Percentiles rank a stretch among this genome's conserved stretches.
phyloP scores from a whole-genome alignment of 2,797 vertebrate species.

The Trachops cirrhosus region DNA sequence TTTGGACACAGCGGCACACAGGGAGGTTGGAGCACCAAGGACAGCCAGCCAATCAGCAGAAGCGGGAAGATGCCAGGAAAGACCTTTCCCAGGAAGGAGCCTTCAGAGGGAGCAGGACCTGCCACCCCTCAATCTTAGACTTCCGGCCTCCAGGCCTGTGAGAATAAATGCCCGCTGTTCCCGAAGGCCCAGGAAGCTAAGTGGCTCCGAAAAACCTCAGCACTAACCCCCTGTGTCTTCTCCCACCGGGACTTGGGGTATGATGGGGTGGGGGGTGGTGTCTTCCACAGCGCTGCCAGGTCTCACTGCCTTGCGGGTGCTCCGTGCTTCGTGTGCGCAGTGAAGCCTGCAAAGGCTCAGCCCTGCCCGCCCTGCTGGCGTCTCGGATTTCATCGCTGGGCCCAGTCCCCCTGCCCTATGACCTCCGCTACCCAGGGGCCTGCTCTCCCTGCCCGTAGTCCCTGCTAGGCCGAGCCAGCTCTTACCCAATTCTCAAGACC shows the following conservation, averaged over 20 bases:
- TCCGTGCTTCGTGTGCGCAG: fast-evolving
- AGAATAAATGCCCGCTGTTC: background rate
- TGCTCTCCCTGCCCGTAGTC: fast-evolving
- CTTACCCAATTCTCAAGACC: background rate
- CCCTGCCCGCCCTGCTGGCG: background rate
- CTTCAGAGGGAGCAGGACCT: background rate
- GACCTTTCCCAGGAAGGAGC: background rate
- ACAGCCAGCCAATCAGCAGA: fast-evolving
- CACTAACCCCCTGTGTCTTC: fast-evolving
- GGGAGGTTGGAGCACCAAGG: background rate
- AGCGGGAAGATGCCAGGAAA: too few species aligned
- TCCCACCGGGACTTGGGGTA: background rate
- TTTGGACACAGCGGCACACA: background rate
- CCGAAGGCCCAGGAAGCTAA: background rate
- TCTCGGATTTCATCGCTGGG: background rate
- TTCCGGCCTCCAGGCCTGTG: background rate
- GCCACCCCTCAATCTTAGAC: background rate
- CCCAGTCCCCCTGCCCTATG: too few species aligned
- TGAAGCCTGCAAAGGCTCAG: fast-evolving
- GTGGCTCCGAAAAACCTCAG: background rate
- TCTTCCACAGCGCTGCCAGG: background rate
- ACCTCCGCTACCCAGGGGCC: background rate
- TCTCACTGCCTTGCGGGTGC: background rate
- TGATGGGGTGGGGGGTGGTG: fast-evolving
- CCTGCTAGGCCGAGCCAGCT: background rate